Evolutionary conservation across 2,797 vertebrate genomes (phyloP).

Genomic region (Liparis tanakae): DNA sequence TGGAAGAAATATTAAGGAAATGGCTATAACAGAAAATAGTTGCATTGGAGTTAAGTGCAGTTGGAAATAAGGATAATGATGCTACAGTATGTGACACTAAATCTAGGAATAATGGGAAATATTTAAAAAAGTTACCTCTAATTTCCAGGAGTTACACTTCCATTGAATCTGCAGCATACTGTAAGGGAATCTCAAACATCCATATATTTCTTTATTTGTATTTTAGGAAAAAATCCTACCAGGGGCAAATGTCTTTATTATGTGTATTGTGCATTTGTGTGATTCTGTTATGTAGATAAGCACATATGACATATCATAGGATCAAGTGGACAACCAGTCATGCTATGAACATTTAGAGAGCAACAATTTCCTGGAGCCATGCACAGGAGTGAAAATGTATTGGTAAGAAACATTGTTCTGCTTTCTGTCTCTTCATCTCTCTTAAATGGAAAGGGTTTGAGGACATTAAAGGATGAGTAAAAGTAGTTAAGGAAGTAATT

Average conservation of each 20-base stretch:
- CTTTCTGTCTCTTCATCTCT: constrained; percentile 27
- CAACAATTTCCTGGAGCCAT: constrained; percentile 5
- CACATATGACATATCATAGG: constrained; percentile 10
- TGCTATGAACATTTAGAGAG: constrained; percentile 31
- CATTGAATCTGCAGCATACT: constrained; percentile 33
- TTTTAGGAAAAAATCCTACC: not conserved
- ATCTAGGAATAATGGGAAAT: constrained; percentile 64
- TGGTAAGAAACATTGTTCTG: constrained; percentile 38
- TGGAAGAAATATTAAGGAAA: constrained; percentile 69
- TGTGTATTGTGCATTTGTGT: constrained; percentile 5
- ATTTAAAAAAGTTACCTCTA: constrained; percentile 42
- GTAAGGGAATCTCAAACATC: constrained; percentile 19
- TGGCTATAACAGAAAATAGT: constrained; percentile 70
- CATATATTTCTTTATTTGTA: constrained; percentile 18
- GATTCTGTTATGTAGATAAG: constrained; percentile 17
- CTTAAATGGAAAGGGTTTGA: constrained; percentile 32
- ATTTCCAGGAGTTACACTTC: constrained; percentile 60
- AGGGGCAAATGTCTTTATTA: constrained; percentile 15
- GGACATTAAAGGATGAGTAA: constrained; percentile 54
- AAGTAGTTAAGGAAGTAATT: constrained; percentile 49
- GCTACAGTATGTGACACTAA: constrained; percentile 52
- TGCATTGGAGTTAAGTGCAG: constrained; percentile 48
- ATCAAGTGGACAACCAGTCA: constrained; percentile 14
- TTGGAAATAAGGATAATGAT: constrained; percentile 71
- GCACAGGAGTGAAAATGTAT: constrained; percentile 3